Conservation (phyloP, 2,797 vertebrate genomes). For the Lepus oiostolus region DNA sequence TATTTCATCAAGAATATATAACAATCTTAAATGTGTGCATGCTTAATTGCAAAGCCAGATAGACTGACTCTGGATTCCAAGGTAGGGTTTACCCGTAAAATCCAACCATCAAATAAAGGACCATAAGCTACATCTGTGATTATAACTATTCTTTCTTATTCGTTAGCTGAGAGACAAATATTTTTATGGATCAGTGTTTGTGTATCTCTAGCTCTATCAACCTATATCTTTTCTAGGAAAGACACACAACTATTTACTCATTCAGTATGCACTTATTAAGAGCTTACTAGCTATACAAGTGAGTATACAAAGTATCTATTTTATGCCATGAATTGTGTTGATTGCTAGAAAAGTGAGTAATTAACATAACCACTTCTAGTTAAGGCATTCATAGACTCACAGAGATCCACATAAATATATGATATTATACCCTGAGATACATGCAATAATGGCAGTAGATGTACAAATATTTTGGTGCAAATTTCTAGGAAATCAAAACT, state of each 20-base stretch:
- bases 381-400: background rate
- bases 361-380: background rate
- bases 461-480: background rate
- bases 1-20: slow-evolving; percentile 2
- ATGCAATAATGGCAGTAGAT: background rate
- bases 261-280: background rate
- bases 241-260: background rate
- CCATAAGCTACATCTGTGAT: background rate
- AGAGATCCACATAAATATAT: slow-evolving; percentile 20
- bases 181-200: slow-evolving; percentile 19
- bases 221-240: slow-evolving; percentile 7
- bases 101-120: background rate
- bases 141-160: background rate
- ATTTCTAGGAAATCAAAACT: slow-evolving; percentile 1
- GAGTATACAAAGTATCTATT: slow-evolving; percentile 29
- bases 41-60: background rate
- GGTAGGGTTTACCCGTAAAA: background rate
- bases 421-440: background rate
- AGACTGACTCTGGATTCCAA: background rate
- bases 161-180: slow-evolving; percentile 4
- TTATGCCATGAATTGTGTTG: background rate
- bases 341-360: slow-evolving; percentile 14
- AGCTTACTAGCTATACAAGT: background rate
- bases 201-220: background rate
- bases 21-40: background rate